phyloP scores from a whole-genome alignment of 2,113 vertebrate species.

The Otus sunia region DNA sequence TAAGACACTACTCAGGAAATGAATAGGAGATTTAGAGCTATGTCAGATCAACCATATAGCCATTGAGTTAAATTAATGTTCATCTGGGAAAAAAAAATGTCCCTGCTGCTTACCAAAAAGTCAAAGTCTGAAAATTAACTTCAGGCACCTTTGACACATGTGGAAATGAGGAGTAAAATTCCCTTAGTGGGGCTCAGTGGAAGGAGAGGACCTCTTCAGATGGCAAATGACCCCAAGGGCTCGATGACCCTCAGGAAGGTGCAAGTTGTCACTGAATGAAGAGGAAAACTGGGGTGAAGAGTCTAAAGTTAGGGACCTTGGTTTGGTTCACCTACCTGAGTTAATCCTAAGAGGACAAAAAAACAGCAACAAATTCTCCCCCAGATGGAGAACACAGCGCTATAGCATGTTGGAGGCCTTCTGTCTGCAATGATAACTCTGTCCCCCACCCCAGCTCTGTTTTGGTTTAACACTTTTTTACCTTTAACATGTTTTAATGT shows the following conservation, averaged over 20 bases:
- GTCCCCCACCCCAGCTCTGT: fast-evolving
- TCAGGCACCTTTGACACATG: neutral
- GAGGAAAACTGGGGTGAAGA: neutral
- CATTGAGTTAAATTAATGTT: neutral
- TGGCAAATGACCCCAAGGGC: neutral
- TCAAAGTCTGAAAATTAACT: slow-evolving; percentile 3
- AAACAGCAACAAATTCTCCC: neutral
- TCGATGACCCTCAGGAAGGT: fast-evolving
- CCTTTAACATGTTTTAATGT: neutral
- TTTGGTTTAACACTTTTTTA: neutral
- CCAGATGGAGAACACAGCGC: fast-evolving
- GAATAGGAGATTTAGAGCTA: neutral
- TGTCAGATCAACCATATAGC: neutral
- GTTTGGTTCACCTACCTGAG: neutral
- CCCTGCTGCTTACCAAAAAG: neutral
- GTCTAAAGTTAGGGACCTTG: neutral
- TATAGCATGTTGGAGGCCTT: neutral
- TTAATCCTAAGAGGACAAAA: neutral
- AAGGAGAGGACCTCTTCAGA: neutral
- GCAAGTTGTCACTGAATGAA: neutral
- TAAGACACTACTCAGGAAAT: neutral
- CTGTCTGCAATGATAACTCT: neutral
- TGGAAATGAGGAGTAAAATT: neutral
- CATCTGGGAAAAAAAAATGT: neutral
- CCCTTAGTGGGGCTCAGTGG: neutral